A percentile compares a stretch with the other conserved stretches of the same genome.
Conservation (phyloP, 2,888 invertebrate species). For the Isotomurus palustris region DNA sequence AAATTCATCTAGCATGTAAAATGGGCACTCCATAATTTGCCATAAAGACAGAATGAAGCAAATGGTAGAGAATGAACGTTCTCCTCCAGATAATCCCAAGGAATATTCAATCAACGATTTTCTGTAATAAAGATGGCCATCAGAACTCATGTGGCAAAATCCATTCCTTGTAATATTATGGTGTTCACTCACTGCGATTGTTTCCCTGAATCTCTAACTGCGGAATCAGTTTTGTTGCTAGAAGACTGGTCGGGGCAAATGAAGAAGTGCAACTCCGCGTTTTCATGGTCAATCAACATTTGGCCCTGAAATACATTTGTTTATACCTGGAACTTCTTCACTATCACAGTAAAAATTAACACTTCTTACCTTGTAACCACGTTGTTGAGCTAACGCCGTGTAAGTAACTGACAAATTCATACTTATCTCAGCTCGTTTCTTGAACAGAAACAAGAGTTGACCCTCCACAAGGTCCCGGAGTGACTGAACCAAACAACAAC, state of each 20-base stretch:
- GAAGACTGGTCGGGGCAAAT: slow-evolving; percentile 35
- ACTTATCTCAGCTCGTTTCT: not conserved
- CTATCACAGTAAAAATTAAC: not conserved
- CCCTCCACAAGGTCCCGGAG: not conserved
- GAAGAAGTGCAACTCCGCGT: slow-evolving; percentile 30
- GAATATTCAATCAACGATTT: slow-evolving; percentile 34
- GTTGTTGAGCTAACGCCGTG: slow-evolving; percentile 17
- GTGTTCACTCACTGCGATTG: not conserved
- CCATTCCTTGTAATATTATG: too few relatives aligned
- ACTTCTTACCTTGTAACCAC: slow-evolving; percentile 30
- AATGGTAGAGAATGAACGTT: slow-evolving; percentile 91
- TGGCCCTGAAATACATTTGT: slow-evolving; percentile 23
- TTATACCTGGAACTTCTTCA: not conserved
- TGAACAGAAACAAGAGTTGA: not conserved
- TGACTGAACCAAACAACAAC: slow-evolving; percentile 5
- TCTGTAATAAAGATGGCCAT: too few relatives aligned
- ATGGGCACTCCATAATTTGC: slow-evolving; percentile 86
- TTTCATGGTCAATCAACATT: slow-evolving; percentile 21
- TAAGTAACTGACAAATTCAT: not conserved
- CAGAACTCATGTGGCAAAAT: not conserved
- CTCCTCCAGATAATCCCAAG: slow-evolving; percentile 77
- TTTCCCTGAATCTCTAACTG: slow-evolving; percentile 1
- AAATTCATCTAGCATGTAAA: slow-evolving; percentile 92
- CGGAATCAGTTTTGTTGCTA: slow-evolving; percentile 10
- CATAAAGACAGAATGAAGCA: slow-evolving; percentile 89